Evolutionary conservation across 2,888 invertebrate genomes (phyloP).

Genomic region (Empis livida): DNA sequence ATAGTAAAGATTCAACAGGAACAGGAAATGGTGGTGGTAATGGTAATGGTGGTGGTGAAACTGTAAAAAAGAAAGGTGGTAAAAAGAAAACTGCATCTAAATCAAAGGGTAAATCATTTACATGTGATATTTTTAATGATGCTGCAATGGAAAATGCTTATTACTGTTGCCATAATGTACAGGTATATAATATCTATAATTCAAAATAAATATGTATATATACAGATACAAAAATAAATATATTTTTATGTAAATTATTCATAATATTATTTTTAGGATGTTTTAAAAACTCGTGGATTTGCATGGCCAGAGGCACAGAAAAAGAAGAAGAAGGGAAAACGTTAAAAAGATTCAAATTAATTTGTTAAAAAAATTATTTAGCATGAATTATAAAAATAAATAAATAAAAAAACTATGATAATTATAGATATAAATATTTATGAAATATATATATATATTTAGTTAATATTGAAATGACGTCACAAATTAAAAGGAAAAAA

Average conservation of each 20-base stretch:
- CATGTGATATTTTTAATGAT: slow-evolving; percentile 76
- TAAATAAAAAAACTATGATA: no score
- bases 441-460: no score
- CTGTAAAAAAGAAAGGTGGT: slow-evolving; percentile 38
- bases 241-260: neutral
- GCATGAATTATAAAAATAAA: no score
- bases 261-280: slow-evolving; percentile 42
- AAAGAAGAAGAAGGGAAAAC: slow-evolving; percentile 71
- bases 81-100: slow-evolving; percentile 38
- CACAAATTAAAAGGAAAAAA: no score
- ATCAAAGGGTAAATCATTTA: slow-evolving; percentile 46
- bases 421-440: no score
- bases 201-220: neutral
- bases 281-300: slow-evolving; percentile 74
- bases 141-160: slow-evolving; percentile 91
- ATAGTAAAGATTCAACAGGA: slow-evolving; percentile 38
- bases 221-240: neutral
- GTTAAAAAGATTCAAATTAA: slow-evolving; percentile 13
- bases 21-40: slow-evolving; percentile 23
- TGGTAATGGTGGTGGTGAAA: slow-evolving; percentile 32
- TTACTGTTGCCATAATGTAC: slow-evolving; percentile 84
- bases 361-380: no score
- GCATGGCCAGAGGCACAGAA: slow-evolving; percentile 79
- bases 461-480: no score
- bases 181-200: no score